Conservation (phyloP, 2,888 invertebrate genomes). For the Aphelenchoides bicaudatus region DNA sequence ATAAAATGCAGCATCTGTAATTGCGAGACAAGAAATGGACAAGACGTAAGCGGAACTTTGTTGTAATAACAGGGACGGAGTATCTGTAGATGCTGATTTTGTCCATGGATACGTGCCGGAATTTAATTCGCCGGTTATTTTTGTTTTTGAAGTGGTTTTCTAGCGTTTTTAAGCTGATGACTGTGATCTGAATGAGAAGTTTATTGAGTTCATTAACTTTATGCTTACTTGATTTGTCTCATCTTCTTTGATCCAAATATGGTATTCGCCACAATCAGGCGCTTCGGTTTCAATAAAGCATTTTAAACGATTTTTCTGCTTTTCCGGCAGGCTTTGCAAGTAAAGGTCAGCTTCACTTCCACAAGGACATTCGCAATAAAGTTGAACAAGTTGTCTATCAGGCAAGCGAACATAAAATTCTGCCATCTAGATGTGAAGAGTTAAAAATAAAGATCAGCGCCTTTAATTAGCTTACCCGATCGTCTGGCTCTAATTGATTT, state of each 20-base stretch:
- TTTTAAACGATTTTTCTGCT: constrained; percentile 25
- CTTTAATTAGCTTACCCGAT: neutral
- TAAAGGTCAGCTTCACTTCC: constrained; percentile 33
- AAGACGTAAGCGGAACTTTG: constrained; percentile 38
- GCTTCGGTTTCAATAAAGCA: constrained; percentile 32
- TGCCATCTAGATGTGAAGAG: neutral
- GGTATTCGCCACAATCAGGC: constrained; percentile 29
- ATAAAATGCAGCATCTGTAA: constrained; percentile 36
- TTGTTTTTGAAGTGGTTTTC: constrained; percentile 40
- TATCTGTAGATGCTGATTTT: constrained; percentile 34
- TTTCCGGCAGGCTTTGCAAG: constrained; percentile 27
- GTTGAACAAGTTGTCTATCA: constrained; percentile 18
- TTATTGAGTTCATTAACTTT: constrained; percentile 10
- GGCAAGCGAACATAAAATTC: constrained; percentile 28
- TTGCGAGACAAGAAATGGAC: constrained; percentile 41
- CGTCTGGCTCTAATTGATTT: neutral
- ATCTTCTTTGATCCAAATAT: constrained; percentile 33
- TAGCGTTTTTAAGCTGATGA: constrained; percentile 31
- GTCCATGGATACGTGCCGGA: constrained; percentile 38
- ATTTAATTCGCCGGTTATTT: constrained; percentile 35
- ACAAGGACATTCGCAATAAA: constrained; percentile 29
- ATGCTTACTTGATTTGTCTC: constrained; percentile 20
- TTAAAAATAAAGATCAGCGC: neutral
- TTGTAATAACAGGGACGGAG: constrained; percentile 41
- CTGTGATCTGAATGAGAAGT: constrained; percentile 29